Evolutionary conservation across 92 coral and sea anemone species (phyloP).

Genomic region (Nematostella vectensis): DNA sequence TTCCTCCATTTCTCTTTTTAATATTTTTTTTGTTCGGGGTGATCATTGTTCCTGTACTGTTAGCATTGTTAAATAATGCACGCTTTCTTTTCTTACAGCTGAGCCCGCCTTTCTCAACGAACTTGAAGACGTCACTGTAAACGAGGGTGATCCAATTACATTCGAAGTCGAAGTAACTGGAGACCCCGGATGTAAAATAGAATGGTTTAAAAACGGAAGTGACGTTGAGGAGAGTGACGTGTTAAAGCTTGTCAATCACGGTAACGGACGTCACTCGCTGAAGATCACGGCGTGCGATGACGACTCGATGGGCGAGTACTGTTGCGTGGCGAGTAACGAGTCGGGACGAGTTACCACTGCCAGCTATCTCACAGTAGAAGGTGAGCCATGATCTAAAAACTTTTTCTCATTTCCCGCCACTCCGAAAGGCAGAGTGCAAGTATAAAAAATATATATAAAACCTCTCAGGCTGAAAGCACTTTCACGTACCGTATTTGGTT

Average conservation of each 20-base stretch:
- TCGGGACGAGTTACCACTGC: conserved; percentile 46
- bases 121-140: conserved; percentile 37
- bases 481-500: too few species aligned
- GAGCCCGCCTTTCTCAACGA: conserved; percentile 44
- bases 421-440: too few species aligned
- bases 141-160: conserved; percentile 35
- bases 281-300: conserved; percentile 48
- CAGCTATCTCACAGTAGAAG: conserved; percentile 56
- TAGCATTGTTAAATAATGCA: neutral
- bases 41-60: neutral
- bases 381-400: conserved; percentile 7
- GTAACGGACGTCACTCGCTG: conserved; percentile 27
- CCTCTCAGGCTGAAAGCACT: too few species aligned
- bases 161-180: conserved; percentile 30
- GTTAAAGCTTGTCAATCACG: conserved; percentile 31
- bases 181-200: conserved; percentile 36
- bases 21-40: neutral
- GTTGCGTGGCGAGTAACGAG: conserved; percentile 45
- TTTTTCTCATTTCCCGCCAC: too few species aligned
- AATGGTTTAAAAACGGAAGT: conserved; percentile 56
- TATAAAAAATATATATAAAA: too few species aligned
- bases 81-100: conserved; percentile 3
- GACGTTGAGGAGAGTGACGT: conserved; percentile 36
- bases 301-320: conserved; percentile 54
- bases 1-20: neutral